Evolutionary conservation across 2,797 vertebrate genomes (phyloP).

Genomic region (Lagorchestes hirsutus): DNA sequence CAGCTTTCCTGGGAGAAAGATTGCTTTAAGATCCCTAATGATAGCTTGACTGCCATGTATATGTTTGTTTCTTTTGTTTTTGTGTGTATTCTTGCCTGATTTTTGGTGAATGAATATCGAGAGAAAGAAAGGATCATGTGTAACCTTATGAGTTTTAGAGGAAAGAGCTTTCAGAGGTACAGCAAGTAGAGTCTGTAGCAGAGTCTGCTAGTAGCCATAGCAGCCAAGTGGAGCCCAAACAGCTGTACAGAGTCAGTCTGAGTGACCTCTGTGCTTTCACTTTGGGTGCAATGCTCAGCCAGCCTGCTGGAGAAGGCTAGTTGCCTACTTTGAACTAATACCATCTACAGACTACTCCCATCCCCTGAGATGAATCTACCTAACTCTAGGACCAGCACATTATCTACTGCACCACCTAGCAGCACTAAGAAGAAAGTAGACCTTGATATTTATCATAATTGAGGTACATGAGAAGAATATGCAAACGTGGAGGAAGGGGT

Average conservation of each 20-base stretch:
- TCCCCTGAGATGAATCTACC: background rate
- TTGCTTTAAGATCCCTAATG: background rate
- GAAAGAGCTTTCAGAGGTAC: background rate
- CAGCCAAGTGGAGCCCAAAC: background rate
- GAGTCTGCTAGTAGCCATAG: background rate
- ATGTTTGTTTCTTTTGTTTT: background rate
- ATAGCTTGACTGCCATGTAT: background rate
- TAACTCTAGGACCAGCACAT: background rate
- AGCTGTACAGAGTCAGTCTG: background rate
- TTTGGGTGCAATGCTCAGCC: background rate
- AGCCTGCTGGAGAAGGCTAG: background rate
- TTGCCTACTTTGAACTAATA: background rate
- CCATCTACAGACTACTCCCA: background rate
- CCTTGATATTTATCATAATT: background rate
- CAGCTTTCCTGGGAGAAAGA: background rate
- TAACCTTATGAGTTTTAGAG: background rate
- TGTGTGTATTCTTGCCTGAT: background rate
- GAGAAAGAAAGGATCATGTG: background rate
- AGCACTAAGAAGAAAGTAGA: background rate
- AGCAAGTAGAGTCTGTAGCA: background rate
- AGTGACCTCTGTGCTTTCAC: background rate
- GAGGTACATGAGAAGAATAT: background rate
- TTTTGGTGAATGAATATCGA: background rate
- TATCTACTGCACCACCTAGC: background rate
- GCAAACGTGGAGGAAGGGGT: background rate